Conservation (phyloP, 2,113 vertebrate genomes). For the Syngnathus typhle region DNA sequence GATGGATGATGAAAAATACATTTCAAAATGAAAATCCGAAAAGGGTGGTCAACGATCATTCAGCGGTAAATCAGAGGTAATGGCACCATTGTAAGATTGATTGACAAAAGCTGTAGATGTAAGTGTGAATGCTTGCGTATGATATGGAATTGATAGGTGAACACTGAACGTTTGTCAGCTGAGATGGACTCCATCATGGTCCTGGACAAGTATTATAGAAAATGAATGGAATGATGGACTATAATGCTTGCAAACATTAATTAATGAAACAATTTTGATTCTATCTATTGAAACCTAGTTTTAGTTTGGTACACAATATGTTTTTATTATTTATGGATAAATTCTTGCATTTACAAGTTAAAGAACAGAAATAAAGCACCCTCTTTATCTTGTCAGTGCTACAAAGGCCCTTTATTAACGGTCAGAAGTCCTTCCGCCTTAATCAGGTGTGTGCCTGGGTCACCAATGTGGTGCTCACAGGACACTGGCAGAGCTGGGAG, state of each 20-base stretch:
- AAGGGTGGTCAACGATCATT: too few relatives aligned
- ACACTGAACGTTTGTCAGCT: not conserved
- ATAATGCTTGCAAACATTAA: not conserved
- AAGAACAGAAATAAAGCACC: not conserved
- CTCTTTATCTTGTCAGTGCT: not conserved
- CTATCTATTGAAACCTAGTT: not conserved
- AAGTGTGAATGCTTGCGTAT: not conserved
- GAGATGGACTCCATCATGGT: not conserved
- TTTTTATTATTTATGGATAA: too few relatives aligned
- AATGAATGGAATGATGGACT: not conserved
- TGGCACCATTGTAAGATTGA: too few relatives aligned
- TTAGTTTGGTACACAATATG: not conserved
- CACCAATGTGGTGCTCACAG: too few relatives aligned
- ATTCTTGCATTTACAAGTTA: too few relatives aligned
- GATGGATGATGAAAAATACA: too few relatives aligned
- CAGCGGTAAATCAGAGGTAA: too few relatives aligned
- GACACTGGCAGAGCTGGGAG: too few relatives aligned
- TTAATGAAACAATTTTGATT: too few relatives aligned
- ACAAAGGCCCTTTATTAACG: not conserved
- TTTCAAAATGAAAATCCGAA: not conserved
- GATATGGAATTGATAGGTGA: not conserved
- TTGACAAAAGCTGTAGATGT: not conserved
- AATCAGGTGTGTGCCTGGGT: not conserved
- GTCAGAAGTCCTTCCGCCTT: not conserved
- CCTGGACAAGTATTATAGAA: not conserved